Evolutionary conservation across 2,888 invertebrate genomes (phyloP), one percentile per base, ranked within the genome.

Genomic region (Pomacea canaliculata): DNA sequence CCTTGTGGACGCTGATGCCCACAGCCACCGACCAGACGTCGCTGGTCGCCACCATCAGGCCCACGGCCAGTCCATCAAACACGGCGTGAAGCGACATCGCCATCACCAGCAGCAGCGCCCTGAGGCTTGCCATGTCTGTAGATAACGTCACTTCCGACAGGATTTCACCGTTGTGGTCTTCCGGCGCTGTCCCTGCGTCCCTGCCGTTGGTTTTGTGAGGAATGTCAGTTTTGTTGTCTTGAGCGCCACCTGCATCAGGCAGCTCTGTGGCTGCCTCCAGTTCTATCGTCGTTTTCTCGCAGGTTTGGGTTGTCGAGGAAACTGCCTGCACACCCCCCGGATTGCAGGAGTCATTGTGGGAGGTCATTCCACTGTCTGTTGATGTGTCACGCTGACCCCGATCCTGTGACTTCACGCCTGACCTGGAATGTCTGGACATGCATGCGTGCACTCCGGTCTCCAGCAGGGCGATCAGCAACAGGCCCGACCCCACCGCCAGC

Each of bases 61-160:
- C 93, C 73, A 93, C 87, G 8, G 93, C 92, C 70, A 93, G 85
- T 3, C 93, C 93, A 85, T 93, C 93, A 83, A 93, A 93, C 16
- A 93, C 85, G 18, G 93, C 92, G 85, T 93, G 93, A 8, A 93
- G 84, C 4, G 93, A 93, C 2, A 93, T 86, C 19, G 93, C 93
- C 27, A 91, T 79, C 5, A 93, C 86, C n/a, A 93, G 89, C 60
- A 93, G 82, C 46, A 92, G 76, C 0, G 92, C 90, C 10, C 92
- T 85, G 8, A 84, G 69, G 19, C 73, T 71, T 23, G 69, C 48
- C 48, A 74, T 66, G n/a, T 49, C n/a, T 9, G 4, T 5, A 37
- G 49, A 49, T n/a, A 62, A 12, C 5, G 23, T 10, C 1, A 51
- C 71, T 23, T 46, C 27, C 5, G 46, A 51, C 7, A 71, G 62